Percentiles rank a stretch among this genome's conserved stretches.
Evolutionary conservation across 2,113 vertebrate genomes (phyloP).

Genomic region (Tor tambroides): DNA sequence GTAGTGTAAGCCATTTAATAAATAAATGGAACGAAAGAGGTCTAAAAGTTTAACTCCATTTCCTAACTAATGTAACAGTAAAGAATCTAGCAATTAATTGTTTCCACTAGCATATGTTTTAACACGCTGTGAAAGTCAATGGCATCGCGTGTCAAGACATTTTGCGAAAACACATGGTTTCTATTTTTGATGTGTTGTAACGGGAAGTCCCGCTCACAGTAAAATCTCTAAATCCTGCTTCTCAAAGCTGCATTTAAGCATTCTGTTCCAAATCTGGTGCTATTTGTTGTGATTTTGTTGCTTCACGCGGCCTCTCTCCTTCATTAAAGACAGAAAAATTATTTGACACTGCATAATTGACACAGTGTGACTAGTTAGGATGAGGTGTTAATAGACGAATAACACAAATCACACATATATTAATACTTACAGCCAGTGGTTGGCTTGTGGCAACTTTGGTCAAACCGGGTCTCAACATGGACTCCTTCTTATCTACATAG

Average conservation of each 20-base stretch:
- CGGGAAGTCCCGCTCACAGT: neutral
- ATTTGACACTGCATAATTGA: neutral
- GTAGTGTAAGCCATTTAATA: neutral
- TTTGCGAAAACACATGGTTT: too few species aligned
- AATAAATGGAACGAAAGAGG: neutral
- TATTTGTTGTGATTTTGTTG: neutral
- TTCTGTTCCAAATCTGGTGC: neutral
- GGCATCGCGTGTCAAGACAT: neutral
- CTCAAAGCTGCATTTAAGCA: neutral
- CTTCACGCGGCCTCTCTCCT: neutral
- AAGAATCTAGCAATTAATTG: neutral
- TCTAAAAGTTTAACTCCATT: neutral
- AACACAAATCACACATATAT: neutral
- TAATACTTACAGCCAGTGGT: conserved; percentile 82
- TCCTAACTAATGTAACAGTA: neutral
- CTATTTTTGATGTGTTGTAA: too few species aligned
- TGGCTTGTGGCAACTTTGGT: conserved; percentile 82
- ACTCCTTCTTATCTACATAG: conserved; percentile 84
- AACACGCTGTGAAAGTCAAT: too few species aligned
- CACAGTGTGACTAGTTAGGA: neutral
- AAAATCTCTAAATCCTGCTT: neutral
- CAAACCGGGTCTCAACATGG: conserved; percentile 75
- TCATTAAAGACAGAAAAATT: neutral
- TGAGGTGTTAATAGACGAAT: neutral
- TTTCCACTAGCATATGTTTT: neutral